Evolutionary conservation across 2,113 vertebrate genomes (phyloP).

Genomic region (Alectura lathami): DNA sequence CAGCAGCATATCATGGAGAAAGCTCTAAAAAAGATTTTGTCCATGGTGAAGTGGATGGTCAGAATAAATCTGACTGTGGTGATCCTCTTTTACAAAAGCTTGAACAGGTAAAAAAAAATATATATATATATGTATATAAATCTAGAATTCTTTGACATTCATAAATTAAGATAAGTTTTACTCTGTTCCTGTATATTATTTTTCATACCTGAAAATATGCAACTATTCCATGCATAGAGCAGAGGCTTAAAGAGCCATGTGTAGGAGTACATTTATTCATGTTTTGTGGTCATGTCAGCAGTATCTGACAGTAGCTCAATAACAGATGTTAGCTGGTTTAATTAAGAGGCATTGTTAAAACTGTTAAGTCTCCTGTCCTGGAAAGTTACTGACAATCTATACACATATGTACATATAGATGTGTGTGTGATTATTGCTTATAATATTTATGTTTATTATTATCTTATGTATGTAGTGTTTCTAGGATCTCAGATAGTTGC

Average conservation of each 20-base stretch:
- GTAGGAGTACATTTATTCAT: neutral
- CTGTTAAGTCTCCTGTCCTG: neutral
- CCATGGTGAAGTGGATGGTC: neutral
- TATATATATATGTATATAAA: no score
- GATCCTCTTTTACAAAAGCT: conserved; percentile 83
- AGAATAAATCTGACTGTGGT: conserved; percentile 48
- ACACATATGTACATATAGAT: neutral
- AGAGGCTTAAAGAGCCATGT: neutral
- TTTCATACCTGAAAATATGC: neutral
- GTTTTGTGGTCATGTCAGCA: neutral
- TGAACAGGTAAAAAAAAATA: conserved; percentile 84
- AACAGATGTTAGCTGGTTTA: neutral
- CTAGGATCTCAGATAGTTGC: neutral
- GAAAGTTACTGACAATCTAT: neutral
- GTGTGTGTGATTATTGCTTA: no score
- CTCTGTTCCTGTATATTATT: neutral
- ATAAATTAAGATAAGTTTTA: neutral
- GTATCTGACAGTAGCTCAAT: neutral
- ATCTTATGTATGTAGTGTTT: neutral
- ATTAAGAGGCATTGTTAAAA: neutral
- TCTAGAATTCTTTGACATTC: neutral
- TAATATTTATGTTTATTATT: neutral
- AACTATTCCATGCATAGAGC: neutral
- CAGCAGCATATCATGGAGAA: neutral
- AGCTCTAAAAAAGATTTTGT: conserved; percentile 5